Percentiles rank a stretch among this genome's conserved stretches.
These are phyloP conservation scores for Pandemis cinnamomeana DNA, from an alignment of 2,888 invertebrate species.

Conservation along the genomic window DNA sequence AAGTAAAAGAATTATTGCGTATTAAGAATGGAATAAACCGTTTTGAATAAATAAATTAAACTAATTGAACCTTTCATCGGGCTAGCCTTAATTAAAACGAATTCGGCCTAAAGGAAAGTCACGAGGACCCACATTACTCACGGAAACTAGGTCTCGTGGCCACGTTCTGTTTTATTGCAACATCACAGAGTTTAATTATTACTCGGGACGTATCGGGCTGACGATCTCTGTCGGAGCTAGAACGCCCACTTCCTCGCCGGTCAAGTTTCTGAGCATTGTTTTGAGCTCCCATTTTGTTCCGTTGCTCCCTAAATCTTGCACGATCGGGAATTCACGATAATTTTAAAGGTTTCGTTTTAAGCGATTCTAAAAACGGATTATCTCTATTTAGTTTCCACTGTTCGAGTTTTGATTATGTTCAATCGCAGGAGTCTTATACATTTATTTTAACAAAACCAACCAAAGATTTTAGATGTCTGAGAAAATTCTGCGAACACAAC, in stretches of 20 bases:
- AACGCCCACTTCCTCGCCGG: constrained; percentile 65
- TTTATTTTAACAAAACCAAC: neutral
- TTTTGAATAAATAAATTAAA: constrained; percentile 33
- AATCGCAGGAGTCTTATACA: neutral
- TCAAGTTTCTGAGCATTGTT: constrained; percentile 54
- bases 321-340: neutral
- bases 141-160: constrained; percentile 45
- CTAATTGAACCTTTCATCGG: constrained; percentile 37
- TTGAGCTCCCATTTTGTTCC: constrained; percentile 39
- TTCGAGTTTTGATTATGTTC: neutral
- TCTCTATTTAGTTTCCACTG: neutral
- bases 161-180: constrained; percentile 53
- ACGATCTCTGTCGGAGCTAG: constrained; percentile 55
- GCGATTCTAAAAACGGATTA: neutral
- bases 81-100: constrained; percentile 36
- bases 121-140: constrained; percentile 39
- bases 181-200: constrained; percentile 69
- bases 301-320: constrained; percentile 9
- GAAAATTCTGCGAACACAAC: constrained; percentile 22
- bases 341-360: constrained; percentile 3
- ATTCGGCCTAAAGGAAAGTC: constrained; percentile 38
- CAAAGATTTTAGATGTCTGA: constrained; percentile 18
- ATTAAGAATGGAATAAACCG: constrained; percentile 7
- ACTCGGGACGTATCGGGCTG: constrained; percentile 51
- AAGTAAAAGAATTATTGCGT: neutral